Evolutionary conservation across 1,140 invertebrate genomes (phyloP).

Genomic region (Mya arenaria): DNA sequence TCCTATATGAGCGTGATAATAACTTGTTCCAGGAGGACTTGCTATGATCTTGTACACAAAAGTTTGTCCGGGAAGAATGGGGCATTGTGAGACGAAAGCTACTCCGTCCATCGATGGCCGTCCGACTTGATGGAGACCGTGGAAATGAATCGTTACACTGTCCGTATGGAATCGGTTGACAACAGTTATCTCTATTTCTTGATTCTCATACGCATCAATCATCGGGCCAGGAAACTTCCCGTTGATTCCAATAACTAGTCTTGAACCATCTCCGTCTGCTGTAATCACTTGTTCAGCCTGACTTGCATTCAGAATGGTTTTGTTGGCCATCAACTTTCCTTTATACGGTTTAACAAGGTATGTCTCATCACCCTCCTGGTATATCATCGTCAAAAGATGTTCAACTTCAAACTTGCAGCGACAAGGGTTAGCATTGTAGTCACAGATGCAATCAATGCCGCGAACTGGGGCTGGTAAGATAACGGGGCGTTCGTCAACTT

Average conservation of each 20-base stretch:
- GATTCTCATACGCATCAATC: conserved; percentile 90
- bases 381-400: conserved; percentile 41
- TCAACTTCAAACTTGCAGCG: conserved; percentile 5
- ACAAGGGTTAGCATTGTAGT: no score
- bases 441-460: no score
- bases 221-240: conserved; percentile 69
- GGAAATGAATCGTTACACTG: conserved; percentile 93
- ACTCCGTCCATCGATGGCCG: conserved; percentile 95
- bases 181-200: conserved; percentile 92
- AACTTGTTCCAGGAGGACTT: conserved; percentile 66
- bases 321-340: neutral
- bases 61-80: conserved; percentile 90
- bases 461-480: no score
- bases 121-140: conserved; percentile 90
- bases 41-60: conserved; percentile 87
- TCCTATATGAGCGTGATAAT: conserved; percentile 76
- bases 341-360: conserved; percentile 2
- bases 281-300: conserved; percentile 55
- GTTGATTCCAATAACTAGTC: conserved; percentile 69
- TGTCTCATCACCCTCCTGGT: neutral
- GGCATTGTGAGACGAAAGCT: conserved; percentile 94
- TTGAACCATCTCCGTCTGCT: conserved; percentile 64
- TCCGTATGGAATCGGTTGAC: conserved; percentile 91
- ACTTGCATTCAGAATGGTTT: neutral
- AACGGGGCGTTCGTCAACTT: no score